phyloP scores from a whole-genome alignment of 2,888 invertebrate species.

The Villa cingulata region DNA sequence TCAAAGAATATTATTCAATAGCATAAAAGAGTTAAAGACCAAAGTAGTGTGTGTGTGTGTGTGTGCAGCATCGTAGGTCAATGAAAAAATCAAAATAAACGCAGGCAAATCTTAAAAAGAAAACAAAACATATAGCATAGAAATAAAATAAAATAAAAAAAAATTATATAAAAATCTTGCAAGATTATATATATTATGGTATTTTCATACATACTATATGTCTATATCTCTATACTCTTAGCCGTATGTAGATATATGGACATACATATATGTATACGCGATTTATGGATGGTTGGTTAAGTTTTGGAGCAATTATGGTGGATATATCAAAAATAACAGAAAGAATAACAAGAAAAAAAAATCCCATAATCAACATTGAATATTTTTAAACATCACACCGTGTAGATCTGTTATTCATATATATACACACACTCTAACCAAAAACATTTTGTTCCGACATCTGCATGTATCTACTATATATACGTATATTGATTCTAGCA shows the following conservation, averaged over 20 bases:
- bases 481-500: too few species aligned
- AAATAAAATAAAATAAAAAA: background rate
- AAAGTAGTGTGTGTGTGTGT: conserved; percentile 5
- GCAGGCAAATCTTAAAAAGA: background rate
- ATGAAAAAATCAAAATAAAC: conserved; percentile 1
- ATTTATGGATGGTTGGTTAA: background rate
- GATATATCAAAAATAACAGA: background rate
- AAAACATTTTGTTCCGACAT: too few species aligned
- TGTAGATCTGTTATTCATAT: too few species aligned
- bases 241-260: too few species aligned
- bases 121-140: background rate
- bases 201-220: background rate
- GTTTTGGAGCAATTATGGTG: background rate
- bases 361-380: too few species aligned
- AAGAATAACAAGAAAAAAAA: too few species aligned
- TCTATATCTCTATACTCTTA: too few species aligned
- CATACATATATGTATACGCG: too few species aligned
- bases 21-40: background rate
- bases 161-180: background rate
- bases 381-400: too few species aligned
- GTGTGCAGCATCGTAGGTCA: conserved; percentile 13
- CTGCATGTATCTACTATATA: too few species aligned
- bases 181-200: background rate
- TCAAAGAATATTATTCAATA: conserved; percentile 25
- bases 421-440: too few species aligned